Conservation (phyloP, 1,140 invertebrate genomes). For the Formica selysi region DNA sequence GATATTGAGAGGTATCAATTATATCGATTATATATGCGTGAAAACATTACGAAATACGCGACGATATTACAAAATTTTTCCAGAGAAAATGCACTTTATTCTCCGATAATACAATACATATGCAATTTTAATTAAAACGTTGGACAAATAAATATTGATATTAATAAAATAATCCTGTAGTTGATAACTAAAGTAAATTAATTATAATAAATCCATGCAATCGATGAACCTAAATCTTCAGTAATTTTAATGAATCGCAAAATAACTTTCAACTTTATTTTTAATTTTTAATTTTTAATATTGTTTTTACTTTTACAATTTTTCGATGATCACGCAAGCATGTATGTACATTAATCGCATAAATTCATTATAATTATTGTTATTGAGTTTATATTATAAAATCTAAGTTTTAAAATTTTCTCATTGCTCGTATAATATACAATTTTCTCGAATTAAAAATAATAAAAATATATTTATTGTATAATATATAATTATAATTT, state of each 20-base stretch:
- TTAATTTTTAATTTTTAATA: background rate
- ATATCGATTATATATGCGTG: conserved; percentile 21
- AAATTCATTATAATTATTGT: background rate
- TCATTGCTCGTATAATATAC: background rate
- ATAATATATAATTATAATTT: background rate
- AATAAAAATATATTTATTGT: background rate
- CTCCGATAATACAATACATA: conserved; percentile 23
- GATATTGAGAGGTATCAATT: conserved; percentile 40
- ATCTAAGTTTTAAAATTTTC: background rate
- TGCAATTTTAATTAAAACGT: conserved; percentile 58
- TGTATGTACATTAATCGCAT: background rate
- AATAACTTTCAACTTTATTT: conserved; percentile 12
- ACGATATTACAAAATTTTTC: conserved; percentile 53
- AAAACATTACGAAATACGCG: background rate
- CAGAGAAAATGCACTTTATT: conserved; percentile 17
- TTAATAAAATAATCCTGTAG: conserved; percentile 41
- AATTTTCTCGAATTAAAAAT: conserved; percentile 2
- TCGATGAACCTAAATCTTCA: background rate
- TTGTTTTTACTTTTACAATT: no score
- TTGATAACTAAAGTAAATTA: conserved; percentile 20
- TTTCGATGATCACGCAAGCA: background rate
- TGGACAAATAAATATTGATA: conserved; percentile 44
- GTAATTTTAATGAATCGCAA: background rate
- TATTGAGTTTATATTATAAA: background rate
- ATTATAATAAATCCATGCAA: conserved; percentile 1